A percentile compares a stretch with the other conserved stretches of the same genome.
Conservation (phyloP, 2,888 invertebrate genomes). For the Lithophane ornitopus region DNA sequence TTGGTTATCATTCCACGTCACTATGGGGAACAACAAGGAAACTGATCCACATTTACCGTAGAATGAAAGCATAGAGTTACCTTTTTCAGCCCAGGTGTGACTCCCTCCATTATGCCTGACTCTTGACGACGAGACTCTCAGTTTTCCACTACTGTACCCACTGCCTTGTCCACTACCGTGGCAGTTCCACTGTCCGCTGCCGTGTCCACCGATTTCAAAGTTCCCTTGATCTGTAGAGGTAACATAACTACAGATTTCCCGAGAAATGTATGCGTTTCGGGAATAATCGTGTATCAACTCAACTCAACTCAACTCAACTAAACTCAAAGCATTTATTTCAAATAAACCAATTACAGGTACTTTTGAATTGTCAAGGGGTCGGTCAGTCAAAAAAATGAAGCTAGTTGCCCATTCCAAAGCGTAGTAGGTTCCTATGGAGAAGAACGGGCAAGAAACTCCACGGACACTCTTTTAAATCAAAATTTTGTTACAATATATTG, state of each 20-base stretch:
- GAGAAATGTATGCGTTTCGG: neutral
- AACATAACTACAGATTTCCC: neutral
- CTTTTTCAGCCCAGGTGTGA: slow-evolving; percentile 31
- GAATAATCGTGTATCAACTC: too few relatives aligned
- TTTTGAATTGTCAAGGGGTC: too few relatives aligned
- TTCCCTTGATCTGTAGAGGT: slow-evolving; percentile 69
- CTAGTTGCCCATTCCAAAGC: too few relatives aligned
- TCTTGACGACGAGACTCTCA: neutral
- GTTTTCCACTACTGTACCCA: slow-evolving; percentile 23
- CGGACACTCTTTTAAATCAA: too few relatives aligned
- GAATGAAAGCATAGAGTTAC: slow-evolving; percentile 11
- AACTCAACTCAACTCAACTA: too few relatives aligned
- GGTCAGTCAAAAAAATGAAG: too few relatives aligned
- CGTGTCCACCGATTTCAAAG: slow-evolving; percentile 66
- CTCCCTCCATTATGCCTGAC: slow-evolving; percentile 19
- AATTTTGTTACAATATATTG: too few relatives aligned
- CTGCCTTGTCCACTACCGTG: slow-evolving; percentile 28
- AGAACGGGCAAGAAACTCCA: too few relatives aligned
- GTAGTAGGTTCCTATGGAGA: too few relatives aligned
- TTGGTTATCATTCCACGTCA: neutral
- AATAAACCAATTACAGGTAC: too few relatives aligned
- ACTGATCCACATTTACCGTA: neutral
- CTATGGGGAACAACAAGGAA: neutral
- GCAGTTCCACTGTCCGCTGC: slow-evolving; percentile 12
- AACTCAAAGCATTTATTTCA: too few relatives aligned